A percentile compares a stretch with the other conserved stretches of the same genome.
These are phyloP conservation scores for Ormyrus labotus DNA, from an alignment of 2,888 invertebrate genomes.

Conservation along the genomic window DNA sequence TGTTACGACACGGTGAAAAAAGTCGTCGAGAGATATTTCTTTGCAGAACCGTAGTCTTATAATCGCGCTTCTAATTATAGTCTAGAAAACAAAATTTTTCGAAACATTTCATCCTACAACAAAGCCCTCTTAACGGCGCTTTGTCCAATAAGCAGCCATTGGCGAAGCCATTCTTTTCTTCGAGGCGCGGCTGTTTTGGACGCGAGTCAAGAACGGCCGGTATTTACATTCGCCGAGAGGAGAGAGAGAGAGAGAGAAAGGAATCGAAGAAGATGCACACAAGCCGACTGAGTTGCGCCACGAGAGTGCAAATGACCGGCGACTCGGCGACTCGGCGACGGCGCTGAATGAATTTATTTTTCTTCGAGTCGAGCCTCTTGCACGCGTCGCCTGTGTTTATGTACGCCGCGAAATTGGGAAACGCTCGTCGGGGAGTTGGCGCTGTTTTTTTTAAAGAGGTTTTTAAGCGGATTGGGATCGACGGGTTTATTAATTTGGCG, in stretches of 20 bases:
- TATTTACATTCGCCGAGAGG: neutral
- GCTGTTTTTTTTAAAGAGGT: too few species aligned
- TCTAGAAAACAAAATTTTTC: too few species aligned
- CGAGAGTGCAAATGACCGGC: slow-evolving; percentile 24
- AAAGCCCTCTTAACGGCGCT: too few species aligned
- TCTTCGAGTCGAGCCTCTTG: neutral
- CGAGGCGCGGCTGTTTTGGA: neutral
- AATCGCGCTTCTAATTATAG: too few species aligned
- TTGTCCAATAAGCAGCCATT: too few species aligned
- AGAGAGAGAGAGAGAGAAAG: neutral
- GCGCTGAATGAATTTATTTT: slow-evolving; percentile 34
- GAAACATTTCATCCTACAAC: too few species aligned
- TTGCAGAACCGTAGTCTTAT: too few species aligned
- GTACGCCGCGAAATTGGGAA: slow-evolving; percentile 16
- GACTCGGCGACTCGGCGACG: neutral
- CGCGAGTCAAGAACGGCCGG: slow-evolving; percentile 6
- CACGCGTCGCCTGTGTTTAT: neutral
- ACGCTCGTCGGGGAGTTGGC: too few species aligned
- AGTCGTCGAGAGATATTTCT: too few species aligned
- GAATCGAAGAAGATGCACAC: neutral
- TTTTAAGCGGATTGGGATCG: too few species aligned
- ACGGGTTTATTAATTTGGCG: too few species aligned
- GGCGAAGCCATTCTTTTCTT: neutral
- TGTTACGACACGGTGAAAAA: too few species aligned
- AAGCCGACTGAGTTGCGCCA: slow-evolving; percentile 10